A percentile compares a stretch with the other conserved stretches of the same genome.
Evolutionary conservation across 2,797 vertebrate species (phyloP).

Genomic region (Acomys russatus): DNA sequence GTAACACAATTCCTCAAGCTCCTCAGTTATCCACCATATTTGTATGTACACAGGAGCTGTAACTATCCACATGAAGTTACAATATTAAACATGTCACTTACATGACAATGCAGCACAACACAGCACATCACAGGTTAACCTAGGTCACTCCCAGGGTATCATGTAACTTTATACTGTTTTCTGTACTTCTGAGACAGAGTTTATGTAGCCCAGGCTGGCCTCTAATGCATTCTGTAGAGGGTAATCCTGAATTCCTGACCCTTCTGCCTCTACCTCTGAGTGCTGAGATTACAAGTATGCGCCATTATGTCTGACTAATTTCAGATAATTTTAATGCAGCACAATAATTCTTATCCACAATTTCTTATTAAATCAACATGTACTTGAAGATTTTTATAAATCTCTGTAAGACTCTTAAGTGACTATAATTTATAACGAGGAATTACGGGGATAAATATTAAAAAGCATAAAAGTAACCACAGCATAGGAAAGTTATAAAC

Average conservation of each 20-base stretch:
- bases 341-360: neutral
- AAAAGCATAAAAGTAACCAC: constrained; percentile 46
- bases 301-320: neutral
- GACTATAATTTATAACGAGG: constrained; percentile 39
- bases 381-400: neutral
- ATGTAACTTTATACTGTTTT: constrained; percentile 6
- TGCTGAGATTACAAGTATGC: neutral
- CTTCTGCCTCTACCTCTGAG: neutral
- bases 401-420: constrained; percentile 41
- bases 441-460: constrained; percentile 1
- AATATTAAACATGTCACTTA: constrained; percentile 24
- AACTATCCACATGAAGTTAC: constrained; percentile 50
- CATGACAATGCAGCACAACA: no score
- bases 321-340: constrained; percentile 49
- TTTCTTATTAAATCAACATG: constrained; percentile 43
- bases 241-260: neutral
- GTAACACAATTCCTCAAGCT: neutral
- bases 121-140: neutral
- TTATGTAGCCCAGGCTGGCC: neutral
- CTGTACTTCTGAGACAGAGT: neutral
- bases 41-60: neutral
- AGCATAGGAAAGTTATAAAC: neutral
- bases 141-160: neutral
- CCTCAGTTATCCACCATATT: neutral
- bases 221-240: neutral